These are phyloP conservation scores for Esox niger DNA, from an alignment of 2,113 vertebrate genomes.

Conservation along the genomic window DNA sequence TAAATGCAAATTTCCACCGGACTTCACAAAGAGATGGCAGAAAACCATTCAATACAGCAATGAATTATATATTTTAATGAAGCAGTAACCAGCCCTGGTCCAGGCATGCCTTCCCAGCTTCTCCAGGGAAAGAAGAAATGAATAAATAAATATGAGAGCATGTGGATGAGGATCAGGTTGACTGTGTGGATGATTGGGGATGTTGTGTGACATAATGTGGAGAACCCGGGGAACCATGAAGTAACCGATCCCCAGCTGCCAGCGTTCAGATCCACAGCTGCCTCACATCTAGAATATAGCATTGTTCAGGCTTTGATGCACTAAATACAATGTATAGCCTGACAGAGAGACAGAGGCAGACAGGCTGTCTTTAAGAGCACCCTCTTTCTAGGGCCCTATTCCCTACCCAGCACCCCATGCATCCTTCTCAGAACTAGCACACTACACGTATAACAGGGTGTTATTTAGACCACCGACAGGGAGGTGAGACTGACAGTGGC, in stretches of 20 bases:
- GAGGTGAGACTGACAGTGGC: no score
- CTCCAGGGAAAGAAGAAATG: slow-evolving; percentile 65
- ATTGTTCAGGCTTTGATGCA: slow-evolving; percentile 66
- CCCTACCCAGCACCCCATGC: no score
- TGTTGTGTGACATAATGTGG: no score
- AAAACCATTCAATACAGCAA: slow-evolving; percentile 60
- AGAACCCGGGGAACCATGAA: slow-evolving; percentile 58
- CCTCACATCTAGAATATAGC: slow-evolving; percentile 67
- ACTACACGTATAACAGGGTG: no score
- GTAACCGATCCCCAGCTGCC: slow-evolving; percentile 59
- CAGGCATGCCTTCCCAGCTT: slow-evolving; percentile 64
- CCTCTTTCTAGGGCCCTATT: no score
- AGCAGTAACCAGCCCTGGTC: slow-evolving; percentile 53
- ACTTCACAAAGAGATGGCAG: slow-evolving; percentile 26
- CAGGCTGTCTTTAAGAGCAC: background rate
- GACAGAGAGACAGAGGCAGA: slow-evolving; percentile 2
- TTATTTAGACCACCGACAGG: no score
- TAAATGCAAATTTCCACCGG: slow-evolving; percentile 53
- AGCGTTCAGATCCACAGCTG: slow-evolving; percentile 64
- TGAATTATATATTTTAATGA: slow-evolving; percentile 82
- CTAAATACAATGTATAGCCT: slow-evolving; percentile 52
- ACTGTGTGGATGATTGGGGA: slow-evolving; percentile 29
- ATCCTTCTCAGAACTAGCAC: no score
- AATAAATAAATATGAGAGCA: slow-evolving; percentile 66
- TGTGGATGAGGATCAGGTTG: slow-evolving; percentile 14